These are phyloP conservation scores for Enteromius mattozi DNA, from an alignment of 2,797 vertebrate genomes.

Conservation along the genomic window DNA sequence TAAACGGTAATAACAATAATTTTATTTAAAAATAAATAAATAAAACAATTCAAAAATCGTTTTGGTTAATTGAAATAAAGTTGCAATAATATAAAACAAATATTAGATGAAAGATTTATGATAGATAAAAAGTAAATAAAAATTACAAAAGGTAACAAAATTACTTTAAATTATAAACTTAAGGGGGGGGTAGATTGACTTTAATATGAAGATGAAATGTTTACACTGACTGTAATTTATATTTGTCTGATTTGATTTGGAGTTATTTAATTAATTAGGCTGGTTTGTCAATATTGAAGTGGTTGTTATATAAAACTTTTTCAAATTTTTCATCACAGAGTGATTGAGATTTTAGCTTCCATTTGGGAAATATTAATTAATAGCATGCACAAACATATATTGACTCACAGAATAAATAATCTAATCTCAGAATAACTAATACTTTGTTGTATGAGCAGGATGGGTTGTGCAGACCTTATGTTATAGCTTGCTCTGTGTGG, in stretches of 20 bases:
- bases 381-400: neutral
- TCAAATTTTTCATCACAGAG: neutral
- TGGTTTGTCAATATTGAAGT: neutral
- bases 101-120: neutral
- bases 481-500: slow-evolving; percentile 85
- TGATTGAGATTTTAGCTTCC: neutral
- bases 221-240: neutral
- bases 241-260: neutral
- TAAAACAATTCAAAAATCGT: neutral
- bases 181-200: neutral
- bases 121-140: neutral
- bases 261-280: neutral
- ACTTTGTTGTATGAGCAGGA: slow-evolving; percentile 42
- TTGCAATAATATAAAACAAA: neutral
- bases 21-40: neutral
- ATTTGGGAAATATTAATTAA: neutral
- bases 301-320: neutral
- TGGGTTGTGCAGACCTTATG: slow-evolving; percentile 81
- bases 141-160: neutral
- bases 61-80: neutral
- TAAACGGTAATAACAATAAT: neutral
- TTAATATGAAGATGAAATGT: neutral
- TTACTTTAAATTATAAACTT: neutral
- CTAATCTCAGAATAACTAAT: neutral
- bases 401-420: neutral